Evolutionary conservation across 2,113 vertebrate species (phyloP).

Genomic region (Bucco capensis): DNA sequence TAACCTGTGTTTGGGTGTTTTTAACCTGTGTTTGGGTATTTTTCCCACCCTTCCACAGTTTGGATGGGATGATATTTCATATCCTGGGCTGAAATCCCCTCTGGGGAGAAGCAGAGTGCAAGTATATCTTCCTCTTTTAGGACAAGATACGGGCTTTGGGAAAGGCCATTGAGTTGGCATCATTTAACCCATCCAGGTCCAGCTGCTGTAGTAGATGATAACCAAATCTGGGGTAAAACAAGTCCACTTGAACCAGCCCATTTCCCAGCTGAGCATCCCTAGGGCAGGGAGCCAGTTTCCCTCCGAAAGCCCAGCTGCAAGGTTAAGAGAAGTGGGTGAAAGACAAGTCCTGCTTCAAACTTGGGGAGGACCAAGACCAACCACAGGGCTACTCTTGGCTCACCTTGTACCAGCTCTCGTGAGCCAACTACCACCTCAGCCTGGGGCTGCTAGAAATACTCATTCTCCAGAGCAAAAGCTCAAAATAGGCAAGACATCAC

Average conservation of each 20-base stretch:
- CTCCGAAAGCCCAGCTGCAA: neutral
- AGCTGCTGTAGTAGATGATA: neutral
- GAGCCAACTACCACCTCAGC: neutral
- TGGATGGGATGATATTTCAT: too few relatives aligned
- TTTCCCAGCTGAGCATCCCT: neutral
- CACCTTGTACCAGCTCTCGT: neutral
- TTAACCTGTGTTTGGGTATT: neutral
- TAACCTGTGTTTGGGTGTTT: neutral
- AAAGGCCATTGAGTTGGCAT: neutral
- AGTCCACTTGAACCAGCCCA: neutral
- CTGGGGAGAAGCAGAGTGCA: neutral
- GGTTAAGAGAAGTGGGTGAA: neutral
- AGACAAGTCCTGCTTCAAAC: neutral
- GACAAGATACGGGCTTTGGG: neutral
- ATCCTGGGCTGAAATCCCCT: too few relatives aligned
- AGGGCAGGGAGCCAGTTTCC: neutral
- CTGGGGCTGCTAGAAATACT: neutral
- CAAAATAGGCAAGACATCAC: fast-evolving
- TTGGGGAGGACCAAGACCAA: neutral
- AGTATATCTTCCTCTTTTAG: neutral
- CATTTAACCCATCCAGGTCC: neutral
- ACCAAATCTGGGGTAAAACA: neutral
- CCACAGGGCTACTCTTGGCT: neutral
- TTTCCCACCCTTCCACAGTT: too few relatives aligned
- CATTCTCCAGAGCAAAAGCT: neutral